Base-by-base conservation (phyloP, 1,140 invertebrate genomes). In the Lithobius niger region DNA sequence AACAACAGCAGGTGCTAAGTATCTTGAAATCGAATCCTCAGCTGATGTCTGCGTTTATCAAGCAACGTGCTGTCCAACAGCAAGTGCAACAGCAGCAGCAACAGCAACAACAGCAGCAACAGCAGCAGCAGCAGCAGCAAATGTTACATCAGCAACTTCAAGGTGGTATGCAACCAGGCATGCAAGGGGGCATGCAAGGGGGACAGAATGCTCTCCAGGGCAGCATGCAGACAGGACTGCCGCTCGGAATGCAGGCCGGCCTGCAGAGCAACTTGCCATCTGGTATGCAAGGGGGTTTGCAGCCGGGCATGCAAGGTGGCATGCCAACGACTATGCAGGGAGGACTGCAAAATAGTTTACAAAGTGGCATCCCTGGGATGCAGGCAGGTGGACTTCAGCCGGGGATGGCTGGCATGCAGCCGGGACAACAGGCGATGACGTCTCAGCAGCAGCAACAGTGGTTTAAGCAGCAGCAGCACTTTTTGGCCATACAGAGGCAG, bases 21-120 rank as follows among this genome's bases (percentile, higher is more conserved):
- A 93, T 97, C 63, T 79, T 97, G 44, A 95, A 94, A 71, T 84
- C 83, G 45, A 93, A 97, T 76, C 93, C 93, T 44, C 88, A 88
- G 57, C 76, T 97, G 13, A 97, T 97, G 91, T 92, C 93, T 53
- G 89, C 91, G 48, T 94, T 96, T 66, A 91, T 97, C 52, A 93
- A 93, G 70, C 88, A 94, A 71, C 76, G 87, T 67, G 83, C 88
- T 74, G 79, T 59, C 21, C 66, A 66, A 43, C 66, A 70, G 53
- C 67, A 69, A 48, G 59, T 62, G 49, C 65, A 65, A 31, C 62
- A 64, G 48, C 61, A 65, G 49, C 61, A 59, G 31, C 60, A 61
- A 43, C 52, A 57, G 21, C 60, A 61, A 21, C 62, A 64, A 47
- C 62, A 62, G 44, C 67, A 67, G 60, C 67, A 58, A 64, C 76